A percentile compares a stretch with the other conserved stretches of the same genome.
Evolutionary conservation across 2,888 invertebrate genomes (phyloP).

Genomic region (Drosophila ezoana): DNA sequence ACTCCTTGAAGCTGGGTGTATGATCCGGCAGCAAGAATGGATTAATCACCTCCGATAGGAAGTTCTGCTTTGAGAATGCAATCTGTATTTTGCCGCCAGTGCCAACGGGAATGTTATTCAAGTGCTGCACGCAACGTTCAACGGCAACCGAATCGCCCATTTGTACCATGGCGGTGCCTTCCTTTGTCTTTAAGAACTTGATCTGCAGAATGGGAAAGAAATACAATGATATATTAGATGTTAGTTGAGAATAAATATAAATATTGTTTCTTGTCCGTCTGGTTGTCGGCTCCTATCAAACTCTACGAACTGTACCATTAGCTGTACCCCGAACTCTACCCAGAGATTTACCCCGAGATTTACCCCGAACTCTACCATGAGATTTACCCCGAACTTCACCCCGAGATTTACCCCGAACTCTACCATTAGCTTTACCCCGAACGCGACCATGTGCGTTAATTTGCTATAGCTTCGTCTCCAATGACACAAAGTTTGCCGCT

Average conservation of each 20-base stretch:
- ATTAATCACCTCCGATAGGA: slow-evolving; percentile 97
- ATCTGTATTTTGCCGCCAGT: slow-evolving; percentile 87
- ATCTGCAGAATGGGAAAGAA: slow-evolving; percentile 85
- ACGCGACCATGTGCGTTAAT: too few species aligned
- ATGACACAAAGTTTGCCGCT: slow-evolving; percentile 17
- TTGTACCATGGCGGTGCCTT: slow-evolving; percentile 99
- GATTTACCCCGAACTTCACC: too few species aligned
- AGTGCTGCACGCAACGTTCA: slow-evolving; percentile 96
- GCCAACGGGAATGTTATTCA: slow-evolving; percentile 96
- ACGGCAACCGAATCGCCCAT: slow-evolving; percentile 98
- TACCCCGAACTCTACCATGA: too few species aligned
- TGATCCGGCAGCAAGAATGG: slow-evolving; percentile 98
- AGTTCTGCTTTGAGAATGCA: slow-evolving; percentile 96
- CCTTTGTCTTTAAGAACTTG: slow-evolving; percentile 99
- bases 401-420: too few species aligned
- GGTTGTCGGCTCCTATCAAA: too few species aligned
- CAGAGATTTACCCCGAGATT: too few species aligned
- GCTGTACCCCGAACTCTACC: too few species aligned
- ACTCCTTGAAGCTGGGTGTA: slow-evolving; percentile 98
- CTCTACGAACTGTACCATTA: too few species aligned
- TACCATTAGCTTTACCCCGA: too few species aligned
- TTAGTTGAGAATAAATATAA: too few species aligned
- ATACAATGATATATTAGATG: neutral
- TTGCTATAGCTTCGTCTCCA: neutral
- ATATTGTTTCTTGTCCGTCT: too few species aligned